phyloP scores from a whole-genome alignment of 2,888 invertebrate species.

The Cremastobaeus sp. region DNA sequence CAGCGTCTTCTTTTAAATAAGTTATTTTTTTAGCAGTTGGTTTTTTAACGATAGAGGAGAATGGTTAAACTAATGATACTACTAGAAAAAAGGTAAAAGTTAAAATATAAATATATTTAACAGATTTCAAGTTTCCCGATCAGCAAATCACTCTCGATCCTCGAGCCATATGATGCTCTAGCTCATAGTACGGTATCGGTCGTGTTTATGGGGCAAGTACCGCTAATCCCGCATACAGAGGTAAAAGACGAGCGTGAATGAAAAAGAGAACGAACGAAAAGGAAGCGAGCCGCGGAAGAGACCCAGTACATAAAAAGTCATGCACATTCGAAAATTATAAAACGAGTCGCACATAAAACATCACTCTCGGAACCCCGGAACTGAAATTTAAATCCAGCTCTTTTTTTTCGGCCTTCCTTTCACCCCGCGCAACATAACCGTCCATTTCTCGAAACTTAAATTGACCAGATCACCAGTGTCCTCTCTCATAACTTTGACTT shows the following conservation, averaged over 20 bases:
- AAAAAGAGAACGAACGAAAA: slow-evolving; percentile 59
- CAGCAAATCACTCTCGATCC: slow-evolving; percentile 56
- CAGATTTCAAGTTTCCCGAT: slow-evolving; percentile 48
- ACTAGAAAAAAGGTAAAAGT: too few species aligned
- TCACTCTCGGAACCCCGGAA: slow-evolving; percentile 34
- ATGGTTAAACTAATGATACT: too few species aligned
- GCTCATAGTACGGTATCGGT: slow-evolving; percentile 71
- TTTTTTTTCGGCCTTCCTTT: not conserved
- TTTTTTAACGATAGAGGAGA: too few species aligned
- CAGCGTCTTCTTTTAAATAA: too few species aligned
- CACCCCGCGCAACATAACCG: slow-evolving; percentile 18
- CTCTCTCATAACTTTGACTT: slow-evolving; percentile 33
- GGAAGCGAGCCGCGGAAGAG: slow-evolving; percentile 46
- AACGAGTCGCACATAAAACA: slow-evolving; percentile 28
- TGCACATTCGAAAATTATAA: slow-evolving; percentile 47
- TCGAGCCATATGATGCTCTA: slow-evolving; percentile 51
- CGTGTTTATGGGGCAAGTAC: slow-evolving; percentile 75
- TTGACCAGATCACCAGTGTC: slow-evolving; percentile 13
- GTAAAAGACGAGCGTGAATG: slow-evolving; percentile 48
- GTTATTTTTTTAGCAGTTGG: too few species aligned
- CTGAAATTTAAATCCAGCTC: slow-evolving; percentile 28
- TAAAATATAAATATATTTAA: slow-evolving; percentile 41
- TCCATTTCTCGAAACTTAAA: slow-evolving; percentile 10
- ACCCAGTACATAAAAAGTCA: slow-evolving; percentile 44
- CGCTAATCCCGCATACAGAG: slow-evolving; percentile 71